These are phyloP conservation scores for Limenitis camilla DNA, from an alignment of 2,888 invertebrate species.

Conservation along the genomic window DNA sequence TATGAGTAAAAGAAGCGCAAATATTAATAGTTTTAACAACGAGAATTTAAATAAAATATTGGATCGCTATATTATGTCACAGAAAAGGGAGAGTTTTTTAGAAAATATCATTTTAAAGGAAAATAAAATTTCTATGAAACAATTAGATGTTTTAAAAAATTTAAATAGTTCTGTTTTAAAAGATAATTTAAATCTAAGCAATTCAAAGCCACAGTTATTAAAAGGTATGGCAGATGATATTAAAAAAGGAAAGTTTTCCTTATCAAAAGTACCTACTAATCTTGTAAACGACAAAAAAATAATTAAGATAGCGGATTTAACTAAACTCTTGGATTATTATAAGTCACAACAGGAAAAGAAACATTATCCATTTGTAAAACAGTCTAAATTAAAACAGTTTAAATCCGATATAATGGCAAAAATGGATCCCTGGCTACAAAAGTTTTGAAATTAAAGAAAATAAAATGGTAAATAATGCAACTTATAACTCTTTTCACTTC, in stretches of 20 bases:
- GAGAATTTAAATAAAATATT: conserved; percentile 23
- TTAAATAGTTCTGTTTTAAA: conserved; percentile 21
- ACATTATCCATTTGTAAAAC: conserved; percentile 18
- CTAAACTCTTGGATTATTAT: conserved; percentile 26
- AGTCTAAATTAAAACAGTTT: conserved; percentile 25
- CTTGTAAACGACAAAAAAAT: conserved; percentile 25
- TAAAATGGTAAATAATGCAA: no score
- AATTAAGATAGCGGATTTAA: conserved; percentile 24
- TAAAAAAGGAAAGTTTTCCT: conserved; percentile 28
- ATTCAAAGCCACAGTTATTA: conserved; percentile 31
- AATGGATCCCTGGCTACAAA: conserved; percentile 1
- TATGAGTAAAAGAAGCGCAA: conserved; percentile 12
- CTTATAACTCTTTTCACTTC: no score
- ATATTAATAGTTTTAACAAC: conserved; percentile 22
- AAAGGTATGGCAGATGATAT: conserved; percentile 32
- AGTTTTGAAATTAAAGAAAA: not conserved
- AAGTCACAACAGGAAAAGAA: conserved; percentile 12
- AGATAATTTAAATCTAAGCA: conserved; percentile 28
- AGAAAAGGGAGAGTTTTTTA: conserved; percentile 8
- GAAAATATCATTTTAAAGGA: not conserved
- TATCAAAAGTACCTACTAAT: conserved; percentile 16
- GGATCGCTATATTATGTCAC: conserved; percentile 18
- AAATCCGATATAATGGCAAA: conserved; percentile 24
- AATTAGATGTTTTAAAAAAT: conserved; percentile 7
- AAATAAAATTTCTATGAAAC: not conserved